Conservation (phyloP, 2,113 vertebrate genomes). For the Myxocyprinus asiaticus region DNA sequence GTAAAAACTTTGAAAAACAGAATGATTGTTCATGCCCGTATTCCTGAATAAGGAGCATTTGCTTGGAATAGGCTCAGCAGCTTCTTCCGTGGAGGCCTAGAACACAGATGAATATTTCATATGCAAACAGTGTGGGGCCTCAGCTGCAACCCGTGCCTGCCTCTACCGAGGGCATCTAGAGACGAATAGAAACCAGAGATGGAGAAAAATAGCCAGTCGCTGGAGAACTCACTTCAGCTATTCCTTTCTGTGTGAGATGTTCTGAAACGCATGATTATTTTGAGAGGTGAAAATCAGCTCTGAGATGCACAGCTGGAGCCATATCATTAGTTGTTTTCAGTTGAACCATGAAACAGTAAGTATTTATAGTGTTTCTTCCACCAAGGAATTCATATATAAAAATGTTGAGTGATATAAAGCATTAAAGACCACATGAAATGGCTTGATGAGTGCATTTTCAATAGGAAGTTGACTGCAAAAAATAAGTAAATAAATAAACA, state of each 20-base stretch:
- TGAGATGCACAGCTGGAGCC: slow-evolving; percentile 14
- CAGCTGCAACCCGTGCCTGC: slow-evolving; percentile 36
- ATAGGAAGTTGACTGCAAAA: too few relatives aligned
- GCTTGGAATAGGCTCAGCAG: slow-evolving; percentile 26
- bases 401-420: neutral
- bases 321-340: neutral
- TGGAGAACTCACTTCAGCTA: slow-evolving; percentile 28
- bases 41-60: slow-evolving; percentile 27
- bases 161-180: neutral
- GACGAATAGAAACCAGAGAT: neutral
- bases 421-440: too few relatives aligned
- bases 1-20: neutral
- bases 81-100: slow-evolving; percentile 18
- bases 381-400: neutral
- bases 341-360: neutral
- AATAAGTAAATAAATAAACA: too few relatives aligned
- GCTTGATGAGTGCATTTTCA: too few relatives aligned
- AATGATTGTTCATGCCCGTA: neutral
- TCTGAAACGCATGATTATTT: slow-evolving; percentile 39
- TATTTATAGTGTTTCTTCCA: neutral
- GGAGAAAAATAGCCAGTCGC: slow-evolving; percentile 20
- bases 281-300: slow-evolving; percentile 23
- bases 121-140: slow-evolving; percentile 32
- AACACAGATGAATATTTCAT: slow-evolving; percentile 49
- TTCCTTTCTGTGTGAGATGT: slow-evolving; percentile 4